Evolutionary conservation across 2,113 vertebrate species (phyloP).

Genomic region (Xiphophorus maculatus): DNA sequence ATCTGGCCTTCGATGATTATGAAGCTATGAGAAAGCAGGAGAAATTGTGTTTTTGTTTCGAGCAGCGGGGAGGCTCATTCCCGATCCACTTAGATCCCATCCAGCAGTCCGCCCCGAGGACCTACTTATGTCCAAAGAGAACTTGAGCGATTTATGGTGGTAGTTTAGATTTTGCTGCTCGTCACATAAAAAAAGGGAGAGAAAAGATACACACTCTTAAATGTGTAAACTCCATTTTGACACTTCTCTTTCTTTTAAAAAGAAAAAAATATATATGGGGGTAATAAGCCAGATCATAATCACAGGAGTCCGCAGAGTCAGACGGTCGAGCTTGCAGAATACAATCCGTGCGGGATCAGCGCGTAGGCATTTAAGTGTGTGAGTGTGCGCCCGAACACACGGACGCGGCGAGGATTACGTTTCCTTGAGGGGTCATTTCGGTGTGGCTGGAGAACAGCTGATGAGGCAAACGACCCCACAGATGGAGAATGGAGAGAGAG

Average conservation of each 20-base stretch:
- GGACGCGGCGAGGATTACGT: constrained; percentile 55
- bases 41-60: neutral
- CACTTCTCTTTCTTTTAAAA: neutral
- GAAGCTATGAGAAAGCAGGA: neutral
- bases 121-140: neutral
- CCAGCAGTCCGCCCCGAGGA: neutral
- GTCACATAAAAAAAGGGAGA: neutral
- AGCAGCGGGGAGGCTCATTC: neutral
- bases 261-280: neutral
- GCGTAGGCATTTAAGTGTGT: constrained; percentile 47
- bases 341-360: constrained; percentile 38
- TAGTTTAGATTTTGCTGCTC: neutral
- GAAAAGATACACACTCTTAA: neutral
- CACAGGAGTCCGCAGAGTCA: constrained; percentile 9
- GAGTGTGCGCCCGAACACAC: constrained; percentile 15
- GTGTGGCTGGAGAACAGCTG: constrained; percentile 71
- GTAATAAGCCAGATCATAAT: constrained; percentile 31
- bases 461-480: constrained; percentile 70
- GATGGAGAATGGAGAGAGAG: constrained; percentile 46
- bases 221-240: neutral
- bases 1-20: constrained; percentile 14
- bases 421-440: constrained; percentile 76
- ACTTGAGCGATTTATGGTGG: neutral
- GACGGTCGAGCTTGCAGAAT: constrained; percentile 51
- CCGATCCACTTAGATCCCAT: neutral